Conservation (phyloP, 2,113 vertebrate genomes). For the Erythrocebus patas region DNA sequence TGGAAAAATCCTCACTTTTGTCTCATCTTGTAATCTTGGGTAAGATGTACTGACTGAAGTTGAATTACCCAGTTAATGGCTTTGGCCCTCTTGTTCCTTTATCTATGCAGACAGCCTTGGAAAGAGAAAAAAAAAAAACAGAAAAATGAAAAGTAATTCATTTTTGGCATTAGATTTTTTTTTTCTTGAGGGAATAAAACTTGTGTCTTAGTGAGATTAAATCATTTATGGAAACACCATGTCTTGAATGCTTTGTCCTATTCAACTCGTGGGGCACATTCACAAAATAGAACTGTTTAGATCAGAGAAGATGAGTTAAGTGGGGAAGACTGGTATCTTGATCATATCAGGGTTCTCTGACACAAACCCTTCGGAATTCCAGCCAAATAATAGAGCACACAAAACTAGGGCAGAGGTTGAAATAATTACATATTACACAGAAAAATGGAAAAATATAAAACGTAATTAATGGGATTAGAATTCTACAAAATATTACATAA, state of each 20-base stretch:
- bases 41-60: neutral
- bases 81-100: slow-evolving; percentile 30
- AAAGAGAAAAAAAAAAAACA: neutral
- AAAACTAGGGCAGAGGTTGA: neutral
- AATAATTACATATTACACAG: neutral
- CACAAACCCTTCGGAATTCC: neutral
- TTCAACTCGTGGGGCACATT: slow-evolving; percentile 13
- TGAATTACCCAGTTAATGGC: slow-evolving; percentile 19
- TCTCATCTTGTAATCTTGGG: neutral
- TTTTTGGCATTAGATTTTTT: slow-evolving; percentile 37
- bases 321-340: neutral
- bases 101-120: slow-evolving; percentile 23
- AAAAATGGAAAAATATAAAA: slow-evolving; percentile 29
- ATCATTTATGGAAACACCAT: slow-evolving; percentile 27
- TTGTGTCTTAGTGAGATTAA: slow-evolving; percentile 39
- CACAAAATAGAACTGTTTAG: slow-evolving; percentile 14
- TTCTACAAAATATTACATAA: slow-evolving; percentile 24
- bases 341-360: neutral
- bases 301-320: neutral
- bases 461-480: neutral
- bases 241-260: slow-evolving; percentile 2
- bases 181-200: slow-evolving; percentile 11
- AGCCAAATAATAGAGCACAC: neutral
- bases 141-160: slow-evolving; percentile 41
- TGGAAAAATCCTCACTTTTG: neutral